phyloP scores from a whole-genome alignment of 2,113 vertebrate species.

The Corvus cornix region DNA sequence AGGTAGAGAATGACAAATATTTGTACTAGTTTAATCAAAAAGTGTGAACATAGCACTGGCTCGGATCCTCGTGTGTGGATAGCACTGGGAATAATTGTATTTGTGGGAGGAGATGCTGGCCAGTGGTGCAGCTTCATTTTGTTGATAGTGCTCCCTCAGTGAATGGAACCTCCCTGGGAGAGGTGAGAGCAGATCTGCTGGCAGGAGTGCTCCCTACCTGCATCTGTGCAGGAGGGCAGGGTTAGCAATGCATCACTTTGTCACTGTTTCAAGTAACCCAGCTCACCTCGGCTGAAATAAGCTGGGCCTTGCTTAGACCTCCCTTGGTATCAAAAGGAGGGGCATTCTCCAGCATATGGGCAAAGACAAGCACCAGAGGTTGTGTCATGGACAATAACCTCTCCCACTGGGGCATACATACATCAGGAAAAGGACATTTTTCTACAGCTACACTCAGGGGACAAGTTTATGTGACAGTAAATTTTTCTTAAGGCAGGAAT shows the following conservation, averaged over 20 bases:
- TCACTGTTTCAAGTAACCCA: background rate
- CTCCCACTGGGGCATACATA: background rate
- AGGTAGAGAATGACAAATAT: conserved; percentile 7
- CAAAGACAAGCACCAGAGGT: background rate
- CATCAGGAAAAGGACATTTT: background rate
- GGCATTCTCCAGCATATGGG: background rate
- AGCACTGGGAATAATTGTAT: background rate
- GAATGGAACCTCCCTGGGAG: background rate
- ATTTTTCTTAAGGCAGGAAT: background rate
- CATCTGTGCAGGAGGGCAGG: accelerated
- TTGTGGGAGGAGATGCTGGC: background rate
- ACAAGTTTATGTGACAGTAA: background rate
- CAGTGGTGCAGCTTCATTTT: background rate
- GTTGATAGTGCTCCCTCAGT: background rate
- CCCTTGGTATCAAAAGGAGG: background rate
- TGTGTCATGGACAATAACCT: background rate
- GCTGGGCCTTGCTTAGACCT: background rate
- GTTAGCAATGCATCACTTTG: background rate
- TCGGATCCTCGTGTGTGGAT: accelerated
- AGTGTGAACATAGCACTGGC: background rate
- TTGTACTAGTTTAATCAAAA: conserved; percentile 10
- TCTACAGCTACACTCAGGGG: background rate
- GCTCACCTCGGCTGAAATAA: background rate
- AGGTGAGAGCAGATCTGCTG: background rate
- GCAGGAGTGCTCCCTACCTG: background rate